Percentiles rank a stretch among this genome's conserved stretches.
Conservation (phyloP, 2,888 invertebrate genomes). For the Orchesellides sinensis region DNA sequence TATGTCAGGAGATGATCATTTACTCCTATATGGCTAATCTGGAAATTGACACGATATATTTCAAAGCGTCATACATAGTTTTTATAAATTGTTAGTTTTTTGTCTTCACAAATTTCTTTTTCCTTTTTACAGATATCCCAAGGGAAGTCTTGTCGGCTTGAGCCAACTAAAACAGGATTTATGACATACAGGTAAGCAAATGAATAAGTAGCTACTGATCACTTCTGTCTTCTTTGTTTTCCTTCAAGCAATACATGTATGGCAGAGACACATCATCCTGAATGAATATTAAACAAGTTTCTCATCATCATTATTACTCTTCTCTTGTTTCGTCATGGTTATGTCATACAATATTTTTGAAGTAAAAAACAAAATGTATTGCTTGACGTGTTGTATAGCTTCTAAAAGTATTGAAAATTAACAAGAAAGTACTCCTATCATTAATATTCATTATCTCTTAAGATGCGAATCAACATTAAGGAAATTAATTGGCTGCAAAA, state of each 20-base stretch:
- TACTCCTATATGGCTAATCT: constrained; percentile 44
- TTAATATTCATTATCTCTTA: constrained; percentile 56
- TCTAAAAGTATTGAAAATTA: constrained; percentile 35
- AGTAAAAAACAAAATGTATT: not conserved
- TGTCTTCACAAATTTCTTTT: not conserved
- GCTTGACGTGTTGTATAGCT: no score
- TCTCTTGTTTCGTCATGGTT: constrained; percentile 6
- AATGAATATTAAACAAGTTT: constrained; percentile 53
- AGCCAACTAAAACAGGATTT: constrained; percentile 49
- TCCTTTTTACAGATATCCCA: constrained; percentile 49
- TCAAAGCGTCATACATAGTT: no score
- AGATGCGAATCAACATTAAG: constrained; percentile 21
- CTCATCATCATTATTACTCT: constrained; percentile 31
- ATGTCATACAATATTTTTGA: constrained; percentile 23
- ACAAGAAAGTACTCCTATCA: constrained; percentile 41
- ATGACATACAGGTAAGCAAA: constrained; percentile 64
- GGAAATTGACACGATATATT: constrained; percentile 41
- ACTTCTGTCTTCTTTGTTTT: constrained; percentile 26
- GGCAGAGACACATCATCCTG: constrained; percentile 11
- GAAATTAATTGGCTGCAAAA: constrained; percentile 33
- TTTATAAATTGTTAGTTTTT: not conserved
- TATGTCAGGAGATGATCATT: constrained; percentile 29
- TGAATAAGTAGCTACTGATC: not conserved
- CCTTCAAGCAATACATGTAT: constrained; percentile 19
- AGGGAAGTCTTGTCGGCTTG: constrained; percentile 42